Base-by-base conservation (phyloP, 2,888 invertebrate species). In the Dichetophora obliterata region DNA sequence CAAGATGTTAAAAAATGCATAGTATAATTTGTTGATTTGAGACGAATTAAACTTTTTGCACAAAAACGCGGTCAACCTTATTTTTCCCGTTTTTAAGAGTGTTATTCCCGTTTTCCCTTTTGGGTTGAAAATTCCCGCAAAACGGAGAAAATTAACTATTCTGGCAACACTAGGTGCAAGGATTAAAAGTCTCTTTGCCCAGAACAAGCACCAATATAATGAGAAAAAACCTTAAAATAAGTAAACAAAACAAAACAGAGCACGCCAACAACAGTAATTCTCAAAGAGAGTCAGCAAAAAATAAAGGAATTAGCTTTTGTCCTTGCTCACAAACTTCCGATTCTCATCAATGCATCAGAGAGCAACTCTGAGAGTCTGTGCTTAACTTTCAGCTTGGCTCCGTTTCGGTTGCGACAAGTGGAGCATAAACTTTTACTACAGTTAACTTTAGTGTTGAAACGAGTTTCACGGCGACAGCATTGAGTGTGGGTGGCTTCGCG, bases 391-490 rank as follows among this genome's bases (percentile, higher is more conserved):
- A 61, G 24, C 16, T 24, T 3, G 2, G 19, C 61, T 61, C 61
- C 24, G 11, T 59, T 27, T 27, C 24, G 9, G 57, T 16, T n/a
- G 50, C 68, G 43, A 24, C 66, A 54, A 43, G 68, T 43, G 68
- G 43, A 31, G 52, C 24, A 27, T 8, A 50, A 61, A 34, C 16
- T 48, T 57, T 54, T 31, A 54, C 34, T 34, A 54, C 72, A 27
- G 71, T 43, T 72, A 72, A 24, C 48, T 71, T 72, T 31, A 72
- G 72, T 72, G 59, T 72, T 43, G 19, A 48, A 61, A 48, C 72
- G 59, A n/a, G 59, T 43, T 72, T 61, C 61, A 43, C 16, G 24
- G 72, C n/a, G 72, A 48, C 16, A 43, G 27, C 72, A 72, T 72
- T 61, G 27, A 50, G 57, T 59, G 71, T 24, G 37, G 37, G 72